Evolutionary conservation across 1,140 invertebrate genomes (phyloP).

Genomic region (Zaprionus nigranus): DNA sequence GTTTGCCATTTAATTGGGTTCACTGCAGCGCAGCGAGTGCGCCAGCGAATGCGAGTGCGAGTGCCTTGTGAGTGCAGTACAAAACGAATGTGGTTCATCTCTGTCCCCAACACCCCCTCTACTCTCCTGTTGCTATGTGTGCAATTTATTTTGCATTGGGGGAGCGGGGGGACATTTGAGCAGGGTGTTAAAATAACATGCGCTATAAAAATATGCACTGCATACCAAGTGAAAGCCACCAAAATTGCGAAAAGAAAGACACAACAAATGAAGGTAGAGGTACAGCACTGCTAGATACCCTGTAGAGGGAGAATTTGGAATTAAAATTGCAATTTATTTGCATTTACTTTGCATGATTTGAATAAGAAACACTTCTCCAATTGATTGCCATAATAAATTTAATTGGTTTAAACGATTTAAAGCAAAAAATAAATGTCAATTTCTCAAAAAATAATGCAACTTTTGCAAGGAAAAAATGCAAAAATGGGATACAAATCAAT

Average conservation of each 20-base stretch:
- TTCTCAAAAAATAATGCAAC: neutral
- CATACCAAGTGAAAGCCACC: conserved; percentile 27
- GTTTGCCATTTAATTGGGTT: conserved; percentile 34
- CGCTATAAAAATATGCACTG: conserved; percentile 44
- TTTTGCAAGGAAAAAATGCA: neutral
- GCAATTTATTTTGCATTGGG: conserved; percentile 18
- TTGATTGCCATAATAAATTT: neutral
- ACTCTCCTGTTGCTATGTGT: neutral
- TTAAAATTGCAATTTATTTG: neutral
- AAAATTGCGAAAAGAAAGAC: conserved; percentile 17
- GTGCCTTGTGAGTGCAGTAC: neutral
- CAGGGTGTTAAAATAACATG: conserved; percentile 38
- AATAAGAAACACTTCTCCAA: neutral
- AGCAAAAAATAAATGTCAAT: neutral
- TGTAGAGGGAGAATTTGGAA: neutral
- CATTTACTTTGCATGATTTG: neutral
- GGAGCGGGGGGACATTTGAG: neutral
- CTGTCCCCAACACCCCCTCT: too few species aligned
- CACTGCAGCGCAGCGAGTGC: neutral
- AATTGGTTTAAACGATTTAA: neutral
- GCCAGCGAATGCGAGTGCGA: neutral
- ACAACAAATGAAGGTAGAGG: neutral
- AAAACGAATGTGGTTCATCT: neutral
- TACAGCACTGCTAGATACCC: neutral
- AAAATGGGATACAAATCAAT: neutral